Base-by-base conservation (phyloP, 2,888 invertebrate species). In the Mayetiola destructor region DNA sequence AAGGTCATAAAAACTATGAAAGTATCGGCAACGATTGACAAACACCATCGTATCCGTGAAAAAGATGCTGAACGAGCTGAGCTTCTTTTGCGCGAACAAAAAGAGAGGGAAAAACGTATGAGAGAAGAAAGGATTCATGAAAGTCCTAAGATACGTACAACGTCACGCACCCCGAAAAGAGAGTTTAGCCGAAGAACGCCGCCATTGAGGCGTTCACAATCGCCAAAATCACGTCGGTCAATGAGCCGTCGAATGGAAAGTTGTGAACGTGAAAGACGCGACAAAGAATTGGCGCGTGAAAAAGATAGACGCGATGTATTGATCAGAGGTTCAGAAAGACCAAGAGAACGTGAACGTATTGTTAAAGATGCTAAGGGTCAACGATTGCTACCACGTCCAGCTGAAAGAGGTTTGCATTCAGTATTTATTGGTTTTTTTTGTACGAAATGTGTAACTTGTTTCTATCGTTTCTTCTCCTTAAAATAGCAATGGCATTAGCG, bases 321-420 rank as follows among this genome's bases (percentile, higher is more conserved):
- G 57, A 82, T 81, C 2, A 75, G 86, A 61, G 83, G 84, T 56
- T 79, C 86, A 57, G 77, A 77, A 61, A 73, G 80, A 60, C 78
- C 75, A 61, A 71, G 80, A 57, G 83, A 78, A 61, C 72, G 76
- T 10, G 75, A 75, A 60, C 68, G 75, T 56, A 48, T 72, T 29
- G 70, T 71, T 1, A 67, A 77, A 59, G 75, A 74, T 12, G 58
- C 60, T 21, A 64, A 65, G 55, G 77, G 78, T 64, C 82, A 82
- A 64, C 74, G 82, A 48, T 69, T 82, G 35, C 66, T 82, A 29
- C 81, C 81, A 1, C 72, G 81, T 56, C 79, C 80, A 14, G 79
- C 80, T 59, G 82, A 83, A 63, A 73, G 84, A 6, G n/a, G n/a
- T n/a, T n/a, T n/a, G n/a, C n/a, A n/a, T n/a, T n/a, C n/a, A n/a